A percentile compares a stretch with the other conserved stretches of the same genome.
phyloP scores from a whole-genome alignment of 2,797 vertebrate species.

The Tarsius wallacei region DNA sequence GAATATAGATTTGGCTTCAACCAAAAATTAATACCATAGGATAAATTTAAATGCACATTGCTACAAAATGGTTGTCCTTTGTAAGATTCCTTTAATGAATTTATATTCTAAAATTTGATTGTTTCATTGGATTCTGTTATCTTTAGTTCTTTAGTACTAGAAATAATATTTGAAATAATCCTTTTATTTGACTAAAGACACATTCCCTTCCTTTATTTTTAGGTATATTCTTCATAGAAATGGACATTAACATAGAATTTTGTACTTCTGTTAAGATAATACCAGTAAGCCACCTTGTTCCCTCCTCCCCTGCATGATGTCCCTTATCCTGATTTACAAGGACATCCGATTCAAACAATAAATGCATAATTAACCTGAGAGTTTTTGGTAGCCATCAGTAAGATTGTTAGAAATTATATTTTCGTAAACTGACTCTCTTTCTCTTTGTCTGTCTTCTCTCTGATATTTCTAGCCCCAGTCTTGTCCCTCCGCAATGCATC shows the following conservation, averaged over 20 bases:
- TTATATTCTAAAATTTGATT: conserved; percentile 5
- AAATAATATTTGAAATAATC: conserved; percentile 35
- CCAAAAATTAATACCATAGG: conserved; percentile 14
- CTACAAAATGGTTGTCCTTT: background rate
- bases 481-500: background rate
- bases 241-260: background rate
- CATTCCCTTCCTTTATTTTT: background rate
- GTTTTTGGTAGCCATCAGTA: background rate
- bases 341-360: background rate
- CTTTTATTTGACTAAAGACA: background rate
- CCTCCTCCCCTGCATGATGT: too few relatives aligned
- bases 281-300: background rate
- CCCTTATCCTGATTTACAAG: background rate
- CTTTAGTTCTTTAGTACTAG: background rate
- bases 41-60: conserved; percentile 15
- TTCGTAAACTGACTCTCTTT: background rate
- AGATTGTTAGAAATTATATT: background rate
- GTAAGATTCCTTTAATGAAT: background rate
- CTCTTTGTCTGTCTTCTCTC: background rate
- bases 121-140: background rate
- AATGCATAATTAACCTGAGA: background rate
- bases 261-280: background rate
- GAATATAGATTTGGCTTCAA: conserved; percentile 4
- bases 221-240: background rate
- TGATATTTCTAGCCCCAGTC: background rate